These are phyloP conservation scores for Arctocebus calabarensis DNA, from an alignment of 2,797 vertebrate genomes.

Conservation along the genomic window DNA sequence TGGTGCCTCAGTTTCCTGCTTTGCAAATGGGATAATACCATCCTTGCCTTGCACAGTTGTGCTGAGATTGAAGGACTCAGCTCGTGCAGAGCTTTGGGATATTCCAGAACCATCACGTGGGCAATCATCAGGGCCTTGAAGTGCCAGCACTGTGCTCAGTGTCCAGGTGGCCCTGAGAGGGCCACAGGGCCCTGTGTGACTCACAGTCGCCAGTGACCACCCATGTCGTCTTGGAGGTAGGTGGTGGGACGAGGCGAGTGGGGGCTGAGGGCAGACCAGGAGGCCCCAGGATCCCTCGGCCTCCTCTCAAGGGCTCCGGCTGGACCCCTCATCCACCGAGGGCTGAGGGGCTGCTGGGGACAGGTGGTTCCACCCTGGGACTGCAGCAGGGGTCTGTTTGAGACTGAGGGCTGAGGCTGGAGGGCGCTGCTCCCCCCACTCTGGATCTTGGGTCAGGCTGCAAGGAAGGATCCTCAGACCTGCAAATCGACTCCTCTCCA, in stretches of 20 bases:
- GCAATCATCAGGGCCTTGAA: background rate
- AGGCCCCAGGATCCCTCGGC: background rate
- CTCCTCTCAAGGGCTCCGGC: background rate
- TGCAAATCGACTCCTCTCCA: background rate
- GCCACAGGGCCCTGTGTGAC: background rate
- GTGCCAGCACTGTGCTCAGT: background rate
- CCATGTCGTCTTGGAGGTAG: background rate
- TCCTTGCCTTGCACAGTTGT: background rate
- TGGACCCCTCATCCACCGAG: background rate
- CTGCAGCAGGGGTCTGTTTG: background rate
- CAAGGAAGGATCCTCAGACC: background rate
- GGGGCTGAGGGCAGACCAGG: background rate
- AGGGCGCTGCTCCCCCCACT: background rate
- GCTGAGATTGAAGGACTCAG: background rate
- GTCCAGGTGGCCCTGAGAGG: background rate
- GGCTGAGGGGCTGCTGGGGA: background rate
- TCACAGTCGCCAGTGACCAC: background rate
- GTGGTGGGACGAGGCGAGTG: background rate
- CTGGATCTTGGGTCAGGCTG: too few relatives aligned
- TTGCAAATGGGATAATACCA: rapidly evolving
- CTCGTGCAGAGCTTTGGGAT: background rate
- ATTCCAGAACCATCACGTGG: background rate
- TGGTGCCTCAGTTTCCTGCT: background rate
- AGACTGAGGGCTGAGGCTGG: background rate
- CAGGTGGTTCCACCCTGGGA: background rate